Conservation (phyloP, 2,888 invertebrate genomes). For the Lasioglossum vierecki region DNA sequence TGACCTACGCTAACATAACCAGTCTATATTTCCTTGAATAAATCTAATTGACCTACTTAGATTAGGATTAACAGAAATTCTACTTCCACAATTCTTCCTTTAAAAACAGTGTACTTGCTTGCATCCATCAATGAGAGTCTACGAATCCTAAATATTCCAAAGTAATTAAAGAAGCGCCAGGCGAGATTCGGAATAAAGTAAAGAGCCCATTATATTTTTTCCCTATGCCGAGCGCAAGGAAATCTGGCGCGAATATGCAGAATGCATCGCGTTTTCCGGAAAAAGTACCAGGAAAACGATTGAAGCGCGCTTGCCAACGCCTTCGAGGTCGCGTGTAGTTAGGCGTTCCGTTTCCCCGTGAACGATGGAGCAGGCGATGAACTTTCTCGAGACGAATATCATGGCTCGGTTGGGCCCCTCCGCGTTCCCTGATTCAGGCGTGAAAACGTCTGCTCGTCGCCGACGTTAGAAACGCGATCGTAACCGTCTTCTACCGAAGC, state of each 20-base stretch:
- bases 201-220: background rate
- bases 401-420: slow-evolving; percentile 23
- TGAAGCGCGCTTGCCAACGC: background rate
- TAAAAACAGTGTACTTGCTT: no score
- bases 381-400: slow-evolving; percentile 51
- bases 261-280: background rate
- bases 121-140: no score
- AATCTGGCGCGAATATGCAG: background rate
- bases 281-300: background rate
- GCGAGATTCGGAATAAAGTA: background rate
- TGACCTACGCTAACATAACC: slow-evolving; percentile 45
- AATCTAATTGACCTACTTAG: slow-evolving; percentile 29
- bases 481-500: slow-evolving; percentile 45
- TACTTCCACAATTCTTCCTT: no score
- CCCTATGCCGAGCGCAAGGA: background rate
- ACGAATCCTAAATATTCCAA: background rate
- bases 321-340: background rate
- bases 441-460: slow-evolving; percentile 62
- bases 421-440: slow-evolving; percentile 38
- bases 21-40: slow-evolving; percentile 44
- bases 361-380: slow-evolving; percentile 42
- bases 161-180: background rate
- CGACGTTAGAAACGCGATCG: slow-evolving; percentile 52
- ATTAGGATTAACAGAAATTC: background rate
- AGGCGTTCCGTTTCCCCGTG: slow-evolving; percentile 36